phyloP scores from a whole-genome alignment of 2,888 invertebrate species.

The Pseudococcus longispinus region DNA sequence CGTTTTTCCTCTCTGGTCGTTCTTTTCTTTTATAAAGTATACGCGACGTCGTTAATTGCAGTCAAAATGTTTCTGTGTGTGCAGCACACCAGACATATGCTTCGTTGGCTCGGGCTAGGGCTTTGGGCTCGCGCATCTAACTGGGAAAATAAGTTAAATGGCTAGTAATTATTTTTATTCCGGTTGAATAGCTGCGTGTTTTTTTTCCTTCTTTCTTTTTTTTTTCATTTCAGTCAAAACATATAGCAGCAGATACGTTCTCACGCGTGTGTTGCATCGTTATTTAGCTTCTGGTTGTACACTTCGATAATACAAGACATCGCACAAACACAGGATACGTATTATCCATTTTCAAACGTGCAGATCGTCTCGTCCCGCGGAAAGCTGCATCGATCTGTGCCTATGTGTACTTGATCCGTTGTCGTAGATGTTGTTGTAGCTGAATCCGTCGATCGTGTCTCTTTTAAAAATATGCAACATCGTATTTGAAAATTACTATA shows the following conservation, averaged over 20 bases:
- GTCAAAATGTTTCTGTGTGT: constrained; percentile 26
- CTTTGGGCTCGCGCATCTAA: neutral
- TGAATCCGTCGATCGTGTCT: neutral
- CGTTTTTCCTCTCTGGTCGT: neutral
- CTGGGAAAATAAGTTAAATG: constrained; percentile 41
- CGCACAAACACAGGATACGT: neutral
- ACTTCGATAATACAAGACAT: neutral
- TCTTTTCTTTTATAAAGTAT: neutral
- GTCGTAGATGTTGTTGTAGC: neutral
- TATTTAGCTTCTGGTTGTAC: constrained; percentile 23
- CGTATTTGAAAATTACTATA: neutral
- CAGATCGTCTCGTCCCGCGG: neutral
- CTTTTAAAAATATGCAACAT: neutral
- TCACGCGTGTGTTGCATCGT: constrained; percentile 28
- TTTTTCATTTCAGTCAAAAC: constrained; percentile 29
- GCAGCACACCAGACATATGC: neutral
- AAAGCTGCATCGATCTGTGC: neutral
- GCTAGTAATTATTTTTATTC: constrained; percentile 39
- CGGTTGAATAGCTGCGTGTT: constrained; percentile 16
- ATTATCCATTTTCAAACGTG: neutral
- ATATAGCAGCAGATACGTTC: neutral
- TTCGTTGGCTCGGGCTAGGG: neutral
- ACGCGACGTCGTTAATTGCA: constrained; percentile 26
- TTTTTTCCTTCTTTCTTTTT: neutral
- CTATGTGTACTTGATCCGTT: neutral